Evolutionary conservation across 2,888 invertebrate species (phyloP).

Genomic region (Halictus quadricinctus): DNA sequence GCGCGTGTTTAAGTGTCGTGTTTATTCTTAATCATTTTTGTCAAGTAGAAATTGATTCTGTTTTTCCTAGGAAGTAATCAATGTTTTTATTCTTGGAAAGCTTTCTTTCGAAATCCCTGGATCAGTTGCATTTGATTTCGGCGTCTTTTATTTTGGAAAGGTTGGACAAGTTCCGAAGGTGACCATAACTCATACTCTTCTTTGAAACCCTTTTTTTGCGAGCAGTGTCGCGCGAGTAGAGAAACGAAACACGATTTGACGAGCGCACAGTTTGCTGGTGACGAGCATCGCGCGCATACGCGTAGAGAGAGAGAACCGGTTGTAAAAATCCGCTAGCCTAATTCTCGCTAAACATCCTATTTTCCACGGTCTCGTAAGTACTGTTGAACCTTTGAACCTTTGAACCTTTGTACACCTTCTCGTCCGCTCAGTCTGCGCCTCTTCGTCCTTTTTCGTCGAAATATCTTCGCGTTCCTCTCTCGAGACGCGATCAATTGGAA

Average conservation of each 20-base stretch:
- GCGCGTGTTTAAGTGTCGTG: background rate
- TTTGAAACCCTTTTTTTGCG: constrained; percentile 64
- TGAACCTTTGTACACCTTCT: background rate
- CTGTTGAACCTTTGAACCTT: constrained; percentile 2
- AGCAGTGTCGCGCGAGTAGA: constrained; percentile 67
- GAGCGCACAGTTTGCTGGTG: background rate
- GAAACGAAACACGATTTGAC: constrained; percentile 5
- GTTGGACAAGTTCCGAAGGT: constrained; percentile 81
- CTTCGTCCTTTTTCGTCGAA: background rate
- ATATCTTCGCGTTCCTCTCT: background rate
- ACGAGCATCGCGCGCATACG: background rate
- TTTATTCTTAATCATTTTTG: constrained; percentile 50
- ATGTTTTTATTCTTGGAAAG: constrained; percentile 78
- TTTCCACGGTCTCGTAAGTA: constrained; percentile 8
- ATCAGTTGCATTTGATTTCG: constrained; percentile 82
- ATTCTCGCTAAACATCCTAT: background rate
- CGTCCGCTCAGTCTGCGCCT: constrained; percentile 8
- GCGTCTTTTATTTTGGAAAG: constrained; percentile 82
- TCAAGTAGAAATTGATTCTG: constrained; percentile 62
- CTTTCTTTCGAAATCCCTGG: constrained; percentile 82
- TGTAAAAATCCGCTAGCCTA: background rate
- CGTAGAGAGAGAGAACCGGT: background rate
- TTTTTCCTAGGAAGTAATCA: constrained; percentile 69
- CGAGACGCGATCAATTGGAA: constrained; percentile 10
- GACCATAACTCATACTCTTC: constrained; percentile 69